A percentile compares a stretch with the other conserved stretches of the same genome.
Evolutionary conservation across 2,113 vertebrate species (phyloP).

Genomic region (Chaenogobius annularis): DNA sequence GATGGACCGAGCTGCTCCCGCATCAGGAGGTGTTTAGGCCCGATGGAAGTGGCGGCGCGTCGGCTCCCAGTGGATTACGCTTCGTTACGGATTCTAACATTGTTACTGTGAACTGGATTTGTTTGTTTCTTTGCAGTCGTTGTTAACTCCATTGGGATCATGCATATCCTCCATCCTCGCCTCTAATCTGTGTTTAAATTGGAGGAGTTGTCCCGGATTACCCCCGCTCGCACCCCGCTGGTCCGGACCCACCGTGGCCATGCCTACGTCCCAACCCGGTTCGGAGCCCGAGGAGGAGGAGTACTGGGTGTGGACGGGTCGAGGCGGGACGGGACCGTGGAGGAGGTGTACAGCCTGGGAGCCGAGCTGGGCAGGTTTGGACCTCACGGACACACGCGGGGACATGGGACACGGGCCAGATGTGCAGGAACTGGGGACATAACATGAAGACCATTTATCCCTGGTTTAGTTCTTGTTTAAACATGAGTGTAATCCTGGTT

Average conservation of each 20-base stretch:
- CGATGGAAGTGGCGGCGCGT: slow-evolving; percentile 54
- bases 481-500: neutral
- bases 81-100: slow-evolving; percentile 12
- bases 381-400: slow-evolving; percentile 6
- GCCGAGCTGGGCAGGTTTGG: slow-evolving; percentile 78
- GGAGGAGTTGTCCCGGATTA: slow-evolving; percentile 53
- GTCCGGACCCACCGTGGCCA: slow-evolving; percentile 44
- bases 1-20: slow-evolving; percentile 51
- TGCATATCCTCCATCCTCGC: slow-evolving; percentile 32
- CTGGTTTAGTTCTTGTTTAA: neutral
- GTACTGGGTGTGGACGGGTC: slow-evolving; percentile 90
- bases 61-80: slow-evolving; percentile 28
- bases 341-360: slow-evolving; percentile 82
- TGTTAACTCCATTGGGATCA: slow-evolving; percentile 53
- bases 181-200: slow-evolving; percentile 64
- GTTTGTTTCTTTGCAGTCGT: neutral
- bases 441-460: too few species aligned
- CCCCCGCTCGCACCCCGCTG: slow-evolving; percentile 32
- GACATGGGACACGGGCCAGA: neutral
- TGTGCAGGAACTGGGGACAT: too few species aligned
- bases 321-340: slow-evolving; percentile 77
- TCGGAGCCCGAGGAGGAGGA: slow-evolving; percentile 71
- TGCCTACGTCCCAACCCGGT: slow-evolving; percentile 81
- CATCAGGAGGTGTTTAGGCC: slow-evolving; percentile 37
- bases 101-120: neutral